Conservation (phyloP, 2,113 vertebrate genomes). For the Nothocercus nigrocapillus region DNA sequence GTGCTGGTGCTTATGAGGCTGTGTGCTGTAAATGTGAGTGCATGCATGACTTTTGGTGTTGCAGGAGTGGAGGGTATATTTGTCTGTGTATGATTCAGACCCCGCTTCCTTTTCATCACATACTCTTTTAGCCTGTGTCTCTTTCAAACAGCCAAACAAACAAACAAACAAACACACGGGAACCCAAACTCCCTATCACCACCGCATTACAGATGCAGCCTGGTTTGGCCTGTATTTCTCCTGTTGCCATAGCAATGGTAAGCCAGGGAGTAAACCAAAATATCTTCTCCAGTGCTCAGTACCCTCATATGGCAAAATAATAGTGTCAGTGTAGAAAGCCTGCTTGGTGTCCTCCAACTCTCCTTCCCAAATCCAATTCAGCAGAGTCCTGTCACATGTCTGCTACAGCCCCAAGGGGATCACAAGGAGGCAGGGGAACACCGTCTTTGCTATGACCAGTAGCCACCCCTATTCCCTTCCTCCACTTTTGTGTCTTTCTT, state of each 20-base stretch:
- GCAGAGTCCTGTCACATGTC: background rate
- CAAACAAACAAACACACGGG: constrained; percentile 51
- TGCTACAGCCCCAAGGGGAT: background rate
- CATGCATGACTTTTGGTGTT: background rate
- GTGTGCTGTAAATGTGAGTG: background rate
- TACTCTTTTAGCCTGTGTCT: constrained; percentile 36
- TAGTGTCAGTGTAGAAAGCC: constrained; percentile 32
- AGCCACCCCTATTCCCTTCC: background rate
- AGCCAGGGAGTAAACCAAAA: constrained; percentile 65
- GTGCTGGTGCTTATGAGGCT: background rate
- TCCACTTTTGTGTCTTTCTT: background rate
- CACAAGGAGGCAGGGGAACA: background rate
- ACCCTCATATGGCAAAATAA: constrained; percentile 40
- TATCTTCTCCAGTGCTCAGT: constrained; percentile 33
- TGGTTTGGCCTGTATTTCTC: constrained; percentile 74
- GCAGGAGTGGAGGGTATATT: background rate
- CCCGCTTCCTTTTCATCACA: background rate
- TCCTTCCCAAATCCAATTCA: background rate
- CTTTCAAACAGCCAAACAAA: constrained; percentile 67
- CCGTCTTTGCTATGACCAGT: background rate
- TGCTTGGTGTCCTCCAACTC: background rate
- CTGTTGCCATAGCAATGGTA: constrained; percentile 71
- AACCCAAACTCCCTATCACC: constrained; percentile 74
- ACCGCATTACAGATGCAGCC: constrained; percentile 75
- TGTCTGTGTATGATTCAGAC: background rate